Percentiles rank a stretch among this genome's conserved stretches.
Conservation (phyloP, 2,797 vertebrate genomes). For the Menidia menidia region DNA sequence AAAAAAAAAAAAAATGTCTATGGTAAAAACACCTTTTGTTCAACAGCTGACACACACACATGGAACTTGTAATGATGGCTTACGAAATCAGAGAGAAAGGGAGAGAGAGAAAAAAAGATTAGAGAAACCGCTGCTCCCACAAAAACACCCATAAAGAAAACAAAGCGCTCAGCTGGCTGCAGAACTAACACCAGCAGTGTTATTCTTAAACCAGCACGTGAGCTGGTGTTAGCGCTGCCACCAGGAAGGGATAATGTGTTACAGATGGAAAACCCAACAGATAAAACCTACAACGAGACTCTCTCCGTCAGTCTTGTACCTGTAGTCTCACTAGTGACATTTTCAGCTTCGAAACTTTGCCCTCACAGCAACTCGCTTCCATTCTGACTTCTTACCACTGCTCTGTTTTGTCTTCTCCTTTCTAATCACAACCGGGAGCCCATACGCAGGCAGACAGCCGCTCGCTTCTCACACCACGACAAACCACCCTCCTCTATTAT, state of each 20-base stretch:
- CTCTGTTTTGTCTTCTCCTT: slow-evolving; percentile 19
- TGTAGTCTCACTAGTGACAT: not conserved
- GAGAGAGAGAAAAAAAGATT: not conserved
- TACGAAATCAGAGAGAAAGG: not conserved
- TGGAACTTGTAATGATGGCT: slow-evolving; percentile 1
- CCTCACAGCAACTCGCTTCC: slow-evolving; percentile 5
- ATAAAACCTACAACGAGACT: slow-evolving; percentile 11
- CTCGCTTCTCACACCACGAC: slow-evolving; percentile 34
- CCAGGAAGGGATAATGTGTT: slow-evolving; percentile 47
- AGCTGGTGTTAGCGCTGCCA: slow-evolving; percentile 46
- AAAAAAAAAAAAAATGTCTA: not conserved
- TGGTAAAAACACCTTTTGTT: not conserved
- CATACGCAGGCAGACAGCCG: slow-evolving; percentile 45
- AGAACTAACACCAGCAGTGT: slow-evolving; percentile 14
- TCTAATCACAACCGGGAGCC: slow-evolving; percentile 26
- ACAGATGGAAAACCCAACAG: slow-evolving; percentile 46
- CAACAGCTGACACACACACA: slow-evolving; percentile 10
- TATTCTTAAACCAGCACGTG: slow-evolving; percentile 27
- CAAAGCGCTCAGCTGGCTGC: slow-evolving; percentile 21
- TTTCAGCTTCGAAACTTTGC: not conserved
- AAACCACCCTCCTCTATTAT: slow-evolving; percentile 65
- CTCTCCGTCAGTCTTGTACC: not conserved
- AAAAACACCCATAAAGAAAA: slow-evolving; percentile 15
- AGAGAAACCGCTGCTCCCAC: not conserved
- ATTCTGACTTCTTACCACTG: slow-evolving; percentile 3